phyloP scores from a whole-genome alignment of 1,140 invertebrate genomes.

The Drosophila dunni region DNA sequence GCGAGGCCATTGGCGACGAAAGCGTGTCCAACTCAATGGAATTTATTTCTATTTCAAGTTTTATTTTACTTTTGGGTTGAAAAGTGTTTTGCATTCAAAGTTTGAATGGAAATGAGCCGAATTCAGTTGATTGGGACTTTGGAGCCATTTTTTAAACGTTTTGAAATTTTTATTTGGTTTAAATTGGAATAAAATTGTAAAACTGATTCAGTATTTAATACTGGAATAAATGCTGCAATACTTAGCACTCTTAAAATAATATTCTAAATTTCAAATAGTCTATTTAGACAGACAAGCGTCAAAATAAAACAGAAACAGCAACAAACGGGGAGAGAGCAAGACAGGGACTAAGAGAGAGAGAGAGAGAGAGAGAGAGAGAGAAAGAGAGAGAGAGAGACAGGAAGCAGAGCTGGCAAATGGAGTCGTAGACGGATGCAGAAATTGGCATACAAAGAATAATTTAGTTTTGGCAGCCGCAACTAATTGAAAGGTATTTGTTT shows the following conservation, averaged over 20 bases:
- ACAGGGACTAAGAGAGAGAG: not conserved
- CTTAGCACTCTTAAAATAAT: no score
- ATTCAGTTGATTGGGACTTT: constrained; percentile 28
- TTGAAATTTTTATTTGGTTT: no score
- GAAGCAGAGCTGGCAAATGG: not conserved
- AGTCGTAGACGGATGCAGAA: constrained; percentile 19
- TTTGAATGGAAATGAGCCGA: constrained; percentile 41
- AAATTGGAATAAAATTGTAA: no score
- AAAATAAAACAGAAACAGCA: constrained; percentile 18
- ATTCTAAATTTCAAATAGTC: not conserved
- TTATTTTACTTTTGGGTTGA: not conserved
- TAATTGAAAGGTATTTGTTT: constrained; percentile 69
- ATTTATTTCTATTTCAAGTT: constrained; percentile 9
- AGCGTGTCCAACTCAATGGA: constrained; percentile 15
- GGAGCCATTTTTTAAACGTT: no score
- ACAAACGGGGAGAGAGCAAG: not conserved
- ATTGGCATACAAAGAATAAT: constrained; percentile 55
- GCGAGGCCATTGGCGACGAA: no score
- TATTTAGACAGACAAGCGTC: constrained; percentile 31
- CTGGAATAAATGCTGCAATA: no score
- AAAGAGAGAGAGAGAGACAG: constrained; percentile 12
- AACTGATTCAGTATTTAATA: no score
- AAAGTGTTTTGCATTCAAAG: constrained; percentile 52
- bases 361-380: constrained; percentile 18
- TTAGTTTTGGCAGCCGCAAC: constrained; percentile 63